These are phyloP conservation scores for Penaeus monodon DNA, from an alignment of 2,888 invertebrate genomes.

Conservation along the genomic window DNA sequence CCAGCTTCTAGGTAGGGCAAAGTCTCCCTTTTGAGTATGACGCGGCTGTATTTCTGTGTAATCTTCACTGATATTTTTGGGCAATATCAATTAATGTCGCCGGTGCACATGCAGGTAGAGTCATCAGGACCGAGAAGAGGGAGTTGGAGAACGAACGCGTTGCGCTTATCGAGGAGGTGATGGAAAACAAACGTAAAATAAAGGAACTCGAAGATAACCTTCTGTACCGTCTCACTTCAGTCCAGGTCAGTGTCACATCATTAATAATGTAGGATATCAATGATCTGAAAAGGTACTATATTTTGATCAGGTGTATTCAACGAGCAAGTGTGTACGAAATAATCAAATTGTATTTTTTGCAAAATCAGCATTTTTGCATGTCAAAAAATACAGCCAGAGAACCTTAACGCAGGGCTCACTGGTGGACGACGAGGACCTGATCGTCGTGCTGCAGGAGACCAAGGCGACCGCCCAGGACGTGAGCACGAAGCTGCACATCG, in stretches of 20 bases:
- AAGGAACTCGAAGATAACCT: slow-evolving; percentile 94
- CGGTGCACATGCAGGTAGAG: slow-evolving; percentile 74
- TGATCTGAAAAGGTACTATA: too few relatives aligned
- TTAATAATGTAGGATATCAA: too few relatives aligned
- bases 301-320: too few relatives aligned
- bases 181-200: slow-evolving; percentile 96
- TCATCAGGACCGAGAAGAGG: slow-evolving; percentile 95
- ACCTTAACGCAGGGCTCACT: slow-evolving; percentile 79
- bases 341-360: too few relatives aligned
- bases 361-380: too few relatives aligned
- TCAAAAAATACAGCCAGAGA: too few relatives aligned
- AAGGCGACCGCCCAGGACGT: slow-evolving; percentile 94
- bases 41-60: background rate
- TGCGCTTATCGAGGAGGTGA: slow-evolving; percentile 92
- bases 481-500: slow-evolving; percentile 90
- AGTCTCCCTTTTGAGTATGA: background rate
- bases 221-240: slow-evolving; percentile 90
- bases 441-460: slow-evolving; percentile 87
- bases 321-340: too few relatives aligned
- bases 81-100: too few relatives aligned
- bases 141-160: slow-evolving; percentile 95
- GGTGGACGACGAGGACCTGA: slow-evolving; percentile 95
- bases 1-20: slow-evolving; percentile 80
- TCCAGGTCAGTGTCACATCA: slow-evolving; percentile 73
- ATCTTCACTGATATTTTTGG: too few relatives aligned